Conservation (phyloP, 2,113 vertebrate genomes). For the Tachysurus vachellii region DNA sequence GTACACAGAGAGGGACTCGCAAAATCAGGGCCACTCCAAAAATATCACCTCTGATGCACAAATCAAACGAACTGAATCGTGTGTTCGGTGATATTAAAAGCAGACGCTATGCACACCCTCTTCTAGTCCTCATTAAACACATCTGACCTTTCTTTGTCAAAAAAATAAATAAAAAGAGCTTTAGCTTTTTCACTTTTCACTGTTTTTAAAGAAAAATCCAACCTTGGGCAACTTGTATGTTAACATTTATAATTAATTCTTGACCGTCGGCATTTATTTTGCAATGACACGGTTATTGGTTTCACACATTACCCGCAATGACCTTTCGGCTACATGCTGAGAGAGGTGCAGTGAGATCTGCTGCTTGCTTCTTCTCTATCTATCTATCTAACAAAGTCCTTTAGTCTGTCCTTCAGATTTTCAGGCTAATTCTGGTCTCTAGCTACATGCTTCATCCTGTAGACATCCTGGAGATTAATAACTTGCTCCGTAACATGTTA, state of each 20-base stretch:
- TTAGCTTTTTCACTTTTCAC: background rate
- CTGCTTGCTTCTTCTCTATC: background rate
- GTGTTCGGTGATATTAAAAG: conserved; percentile 2
- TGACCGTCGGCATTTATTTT: background rate
- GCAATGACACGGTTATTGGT: background rate
- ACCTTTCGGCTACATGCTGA: background rate
- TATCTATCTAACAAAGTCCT: background rate
- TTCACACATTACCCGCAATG: background rate
- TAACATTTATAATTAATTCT: background rate
- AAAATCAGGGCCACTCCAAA: background rate
- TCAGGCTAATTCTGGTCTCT: background rate
- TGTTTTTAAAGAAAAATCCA: background rate
- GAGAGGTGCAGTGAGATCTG: background rate
- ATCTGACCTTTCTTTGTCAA: background rate
- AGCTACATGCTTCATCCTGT: no score
- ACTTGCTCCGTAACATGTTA: background rate
- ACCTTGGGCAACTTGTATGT: background rate
- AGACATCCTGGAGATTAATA: background rate
- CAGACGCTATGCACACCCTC: background rate
- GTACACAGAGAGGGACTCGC: background rate
- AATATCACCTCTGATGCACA: background rate
- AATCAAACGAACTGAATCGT: background rate
- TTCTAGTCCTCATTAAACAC: background rate
- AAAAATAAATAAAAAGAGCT: background rate
- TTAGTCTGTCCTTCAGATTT: background rate